Conservation (phyloP, 2,113 vertebrate genomes). For the Phocoena sinus region DNA sequence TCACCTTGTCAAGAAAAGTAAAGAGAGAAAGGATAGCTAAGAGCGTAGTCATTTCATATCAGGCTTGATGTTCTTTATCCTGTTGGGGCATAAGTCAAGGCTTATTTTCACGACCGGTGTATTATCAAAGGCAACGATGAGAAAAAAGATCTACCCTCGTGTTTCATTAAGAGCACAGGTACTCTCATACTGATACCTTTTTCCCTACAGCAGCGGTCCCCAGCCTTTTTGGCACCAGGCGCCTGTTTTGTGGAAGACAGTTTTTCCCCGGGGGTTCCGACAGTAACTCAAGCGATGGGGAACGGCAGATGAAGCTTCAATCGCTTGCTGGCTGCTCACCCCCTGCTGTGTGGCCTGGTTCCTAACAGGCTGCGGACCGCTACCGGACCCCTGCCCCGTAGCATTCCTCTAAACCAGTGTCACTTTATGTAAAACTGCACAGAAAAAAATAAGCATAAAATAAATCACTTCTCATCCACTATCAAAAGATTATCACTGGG, state of each 20-base stretch:
- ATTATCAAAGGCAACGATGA: not conserved
- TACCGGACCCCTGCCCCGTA: not conserved
- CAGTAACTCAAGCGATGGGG: no score
- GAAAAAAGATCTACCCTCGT: not conserved
- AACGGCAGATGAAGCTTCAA: no score
- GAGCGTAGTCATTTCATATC: conserved; percentile 13
- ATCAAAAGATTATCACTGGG: not conserved
- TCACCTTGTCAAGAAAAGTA: conserved; percentile 38
- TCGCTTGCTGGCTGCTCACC: no score
- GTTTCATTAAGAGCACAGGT: not conserved
- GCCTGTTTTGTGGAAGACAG: no score
- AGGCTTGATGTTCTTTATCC: not conserved
- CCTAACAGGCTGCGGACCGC: no score
- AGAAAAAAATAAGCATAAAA: not conserved
- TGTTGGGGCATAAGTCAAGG: not conserved
- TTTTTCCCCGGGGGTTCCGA: no score
- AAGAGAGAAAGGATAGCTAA: not conserved
- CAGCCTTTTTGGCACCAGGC: no score
- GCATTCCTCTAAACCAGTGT: not conserved
- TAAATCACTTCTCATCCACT: not conserved
- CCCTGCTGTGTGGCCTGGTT: no score
- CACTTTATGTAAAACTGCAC: not conserved
- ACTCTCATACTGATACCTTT: not conserved
- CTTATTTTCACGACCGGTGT: not conserved
- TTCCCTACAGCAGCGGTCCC: not conserved